Evolutionary conservation across 2,797 vertebrate genomes (phyloP).

Genomic region (Cuniculus paca): DNA sequence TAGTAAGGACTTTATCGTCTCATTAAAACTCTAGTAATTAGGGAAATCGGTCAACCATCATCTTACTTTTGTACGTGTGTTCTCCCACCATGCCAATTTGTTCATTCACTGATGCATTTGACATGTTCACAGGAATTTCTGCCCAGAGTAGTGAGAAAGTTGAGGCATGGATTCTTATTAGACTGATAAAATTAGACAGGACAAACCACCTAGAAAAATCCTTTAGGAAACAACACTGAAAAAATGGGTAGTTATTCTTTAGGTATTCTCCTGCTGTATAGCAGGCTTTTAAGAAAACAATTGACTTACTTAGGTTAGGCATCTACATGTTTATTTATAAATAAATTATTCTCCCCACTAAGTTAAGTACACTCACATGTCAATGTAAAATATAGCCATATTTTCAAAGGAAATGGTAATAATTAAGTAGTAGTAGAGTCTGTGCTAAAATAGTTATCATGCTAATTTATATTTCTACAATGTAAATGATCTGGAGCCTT

Average conservation of each 20-base stretch:
- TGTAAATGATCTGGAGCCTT: background rate
- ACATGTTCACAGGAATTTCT: slow-evolving; percentile 65
- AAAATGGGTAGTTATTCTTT: background rate
- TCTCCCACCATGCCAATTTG: slow-evolving; percentile 56
- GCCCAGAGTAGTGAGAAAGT: slow-evolving; percentile 36
- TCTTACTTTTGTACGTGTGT: slow-evolving; percentile 41
- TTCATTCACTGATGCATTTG: slow-evolving; percentile 67
- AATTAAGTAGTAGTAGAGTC: background rate
- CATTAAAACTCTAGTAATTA: slow-evolving; percentile 64
- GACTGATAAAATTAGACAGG: slow-evolving; percentile 70
- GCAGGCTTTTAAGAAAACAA: slow-evolving; percentile 24
- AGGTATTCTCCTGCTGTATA: background rate
- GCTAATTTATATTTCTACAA: background rate
- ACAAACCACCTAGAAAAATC: slow-evolving; percentile 59
- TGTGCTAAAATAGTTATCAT: background rate
- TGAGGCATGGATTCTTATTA: slow-evolving; percentile 57
- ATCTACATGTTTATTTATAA: slow-evolving; percentile 42
- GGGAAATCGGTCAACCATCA: slow-evolving; percentile 71
- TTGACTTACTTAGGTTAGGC: slow-evolving; percentile 8
- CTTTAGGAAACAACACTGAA: slow-evolving; percentile 26
- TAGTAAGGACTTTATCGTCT: slow-evolving; percentile 50
- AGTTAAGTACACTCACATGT: background rate
- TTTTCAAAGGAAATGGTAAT: slow-evolving; percentile 12
- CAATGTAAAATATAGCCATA: background rate
- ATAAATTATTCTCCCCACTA: background rate